Percentiles rank a stretch among this genome's conserved stretches.
Conservation (phyloP, 2,888 invertebrate species). For the Cepaea hortensis region DNA sequence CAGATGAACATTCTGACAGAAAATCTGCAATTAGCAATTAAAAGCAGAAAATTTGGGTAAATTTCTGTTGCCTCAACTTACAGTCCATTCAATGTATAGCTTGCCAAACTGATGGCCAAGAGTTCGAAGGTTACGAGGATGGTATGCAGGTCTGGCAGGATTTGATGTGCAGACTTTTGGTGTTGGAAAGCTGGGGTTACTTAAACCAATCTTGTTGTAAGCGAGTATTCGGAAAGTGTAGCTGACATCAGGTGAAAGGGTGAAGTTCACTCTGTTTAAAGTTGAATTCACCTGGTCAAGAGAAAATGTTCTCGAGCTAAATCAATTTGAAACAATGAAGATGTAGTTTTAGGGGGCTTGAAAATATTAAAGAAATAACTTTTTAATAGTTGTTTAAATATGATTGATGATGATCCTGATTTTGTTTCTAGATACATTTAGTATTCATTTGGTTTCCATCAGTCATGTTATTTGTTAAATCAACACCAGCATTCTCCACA, state of each 20-base stretch:
- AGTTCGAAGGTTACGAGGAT: conserved; percentile 73
- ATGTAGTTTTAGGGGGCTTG: too few relatives aligned
- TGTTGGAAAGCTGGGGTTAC: conserved; percentile 72
- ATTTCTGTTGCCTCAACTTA: conserved; percentile 56
- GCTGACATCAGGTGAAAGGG: conserved; percentile 71
- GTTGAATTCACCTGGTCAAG: conserved; percentile 56
- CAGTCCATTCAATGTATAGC: conserved; percentile 75
- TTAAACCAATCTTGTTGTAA: conserved; percentile 75
- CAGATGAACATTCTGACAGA: neutral
- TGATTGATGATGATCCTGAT: too few relatives aligned
- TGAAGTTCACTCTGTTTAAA: conserved; percentile 63
- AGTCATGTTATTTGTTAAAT: too few relatives aligned
- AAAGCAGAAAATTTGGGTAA: neutral
- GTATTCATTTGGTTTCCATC: too few relatives aligned
- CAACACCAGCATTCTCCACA: too few relatives aligned
- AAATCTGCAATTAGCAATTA: neutral
- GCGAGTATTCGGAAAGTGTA: conserved; percentile 76
- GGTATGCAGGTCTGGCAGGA: conserved; percentile 64
- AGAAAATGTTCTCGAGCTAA: too few relatives aligned
- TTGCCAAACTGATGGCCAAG: conserved; percentile 69
- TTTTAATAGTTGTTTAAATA: too few relatives aligned
- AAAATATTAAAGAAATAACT: too few relatives aligned
- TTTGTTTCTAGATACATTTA: too few relatives aligned
- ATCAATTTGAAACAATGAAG: too few relatives aligned
- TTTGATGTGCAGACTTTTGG: conserved; percentile 68